Evolutionary conservation across 1,140 invertebrate genomes (phyloP), one percentile per base, ranked within the genome.

Genomic region (Vollenhovia emeryi): DNA sequence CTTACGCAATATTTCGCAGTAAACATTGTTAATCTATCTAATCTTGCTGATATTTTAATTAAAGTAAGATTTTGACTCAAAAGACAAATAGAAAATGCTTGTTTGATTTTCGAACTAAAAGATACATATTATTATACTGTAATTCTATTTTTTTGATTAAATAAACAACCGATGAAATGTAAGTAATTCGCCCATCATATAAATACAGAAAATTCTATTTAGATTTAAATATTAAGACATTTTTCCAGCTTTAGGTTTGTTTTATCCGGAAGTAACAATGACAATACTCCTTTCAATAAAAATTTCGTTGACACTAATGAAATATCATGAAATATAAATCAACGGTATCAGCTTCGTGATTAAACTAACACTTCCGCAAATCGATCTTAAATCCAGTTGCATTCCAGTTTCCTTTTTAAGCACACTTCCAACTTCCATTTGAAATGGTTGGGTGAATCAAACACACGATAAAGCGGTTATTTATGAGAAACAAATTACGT

Each of bases 391-490:
- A 55, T 21, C 30, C 11, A 57, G 45, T 71, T 55, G 7, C 48
- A 21, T 52, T n/a, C 66, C 11, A 9, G 3, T 80, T 78, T n/a
- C 30, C 36, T 40, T 69, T 55, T 80, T 55, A 11, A 43, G 33
- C 3, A 36, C 5, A 18, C 24, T 68, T 43, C 6, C 21, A 68
- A 50, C 50, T 43, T 82, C 36, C 11, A 18, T 18, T 43, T 33
- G 24, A 68, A 60, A 80, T 55, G 48, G 15, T 73, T 13, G 66
- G 50, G 3, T 45, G 45, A 33, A 73, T 73, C 33, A 50, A 36
- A 78, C 24, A n/a, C 50, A 71, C 36, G 78, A 80, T 71, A 68
- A 68, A 36, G 18, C 50, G 48, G 33, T 80, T 80, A 80, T 80
- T 80, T 71, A 80, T 24, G 78, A 50, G 36, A 73, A 43, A 52